Evolutionary conservation across 2,113 vertebrate species (phyloP).

Genomic region (Papio anubis): DNA sequence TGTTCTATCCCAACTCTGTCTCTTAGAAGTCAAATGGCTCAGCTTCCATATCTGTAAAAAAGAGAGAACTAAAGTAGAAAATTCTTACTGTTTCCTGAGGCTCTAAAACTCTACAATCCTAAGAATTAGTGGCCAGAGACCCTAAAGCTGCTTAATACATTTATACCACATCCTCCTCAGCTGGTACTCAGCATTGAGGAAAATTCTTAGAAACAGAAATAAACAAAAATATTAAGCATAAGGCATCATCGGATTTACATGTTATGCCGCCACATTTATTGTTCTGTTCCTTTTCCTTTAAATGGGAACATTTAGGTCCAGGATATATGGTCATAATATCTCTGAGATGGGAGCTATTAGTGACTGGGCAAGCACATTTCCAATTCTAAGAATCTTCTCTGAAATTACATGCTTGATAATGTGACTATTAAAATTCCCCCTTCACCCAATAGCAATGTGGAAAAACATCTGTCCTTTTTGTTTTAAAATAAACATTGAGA

Average conservation of each 20-base stretch:
- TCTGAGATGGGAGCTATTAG: background rate
- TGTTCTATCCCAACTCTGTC: background rate
- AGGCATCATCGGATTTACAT: background rate
- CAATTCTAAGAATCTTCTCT: constrained; percentile 35
- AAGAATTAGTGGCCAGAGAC: background rate
- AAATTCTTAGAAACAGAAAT: constrained; percentile 40
- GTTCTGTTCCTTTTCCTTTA: background rate
- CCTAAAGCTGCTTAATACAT: background rate
- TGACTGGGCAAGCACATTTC: background rate
- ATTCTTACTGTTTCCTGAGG: background rate
- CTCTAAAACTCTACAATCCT: background rate
- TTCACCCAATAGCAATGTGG: background rate
- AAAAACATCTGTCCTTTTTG: constrained; percentile 15
- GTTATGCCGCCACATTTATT: background rate
- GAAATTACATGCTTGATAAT: background rate
- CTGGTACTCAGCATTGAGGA: background rate
- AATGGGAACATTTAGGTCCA: constrained; percentile 10
- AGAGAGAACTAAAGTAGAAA: background rate
- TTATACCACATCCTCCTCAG: background rate
- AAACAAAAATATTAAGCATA: constrained; percentile 27
- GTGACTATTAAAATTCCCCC: background rate
- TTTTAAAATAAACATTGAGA: constrained; percentile 24
- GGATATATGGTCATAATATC: background rate
- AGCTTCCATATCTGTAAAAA: background rate
- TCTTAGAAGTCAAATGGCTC: background rate